Evolutionary conservation across 2,113 vertebrate species (phyloP).

Genomic region (Trematocara unimaculatum): DNA sequence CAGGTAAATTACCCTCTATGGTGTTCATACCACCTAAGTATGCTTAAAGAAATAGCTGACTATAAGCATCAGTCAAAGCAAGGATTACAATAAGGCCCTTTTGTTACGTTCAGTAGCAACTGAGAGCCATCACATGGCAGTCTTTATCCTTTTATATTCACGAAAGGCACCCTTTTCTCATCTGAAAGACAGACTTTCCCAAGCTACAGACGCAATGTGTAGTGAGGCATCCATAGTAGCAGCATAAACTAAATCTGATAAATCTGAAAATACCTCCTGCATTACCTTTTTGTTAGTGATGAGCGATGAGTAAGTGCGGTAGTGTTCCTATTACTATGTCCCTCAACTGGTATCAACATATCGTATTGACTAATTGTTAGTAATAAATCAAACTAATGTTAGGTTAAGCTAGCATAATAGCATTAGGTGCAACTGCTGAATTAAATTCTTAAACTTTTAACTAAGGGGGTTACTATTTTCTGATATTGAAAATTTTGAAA

Average conservation of each 20-base stretch:
- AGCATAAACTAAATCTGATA: background rate
- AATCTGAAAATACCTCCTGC: background rate
- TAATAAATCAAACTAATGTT: background rate
- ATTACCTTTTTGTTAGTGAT: background rate
- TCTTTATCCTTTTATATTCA: background rate
- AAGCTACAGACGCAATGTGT: background rate
- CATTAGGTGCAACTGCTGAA: background rate
- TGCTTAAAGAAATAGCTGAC: conserved; percentile 20
- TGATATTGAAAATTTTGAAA: background rate
- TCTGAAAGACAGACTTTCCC: background rate
- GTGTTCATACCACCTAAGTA: conserved; percentile 1
- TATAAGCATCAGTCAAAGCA: background rate
- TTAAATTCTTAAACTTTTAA: background rate
- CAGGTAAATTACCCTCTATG: conserved; percentile 20
- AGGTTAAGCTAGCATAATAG: background rate
- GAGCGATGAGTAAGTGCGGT: background rate
- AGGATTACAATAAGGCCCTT: background rate
- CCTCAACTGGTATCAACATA: background rate
- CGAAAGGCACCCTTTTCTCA: background rate
- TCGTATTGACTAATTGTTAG: background rate
- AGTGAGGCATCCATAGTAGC: background rate
- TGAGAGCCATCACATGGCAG: background rate
- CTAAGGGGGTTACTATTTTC: background rate
- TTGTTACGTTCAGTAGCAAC: background rate
- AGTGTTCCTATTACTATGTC: background rate